Percentiles rank a stretch among this genome's conserved stretches.
Evolutionary conservation across 2,113 vertebrate genomes (phyloP).

Genomic region (Sakesphorus luctuosus): DNA sequence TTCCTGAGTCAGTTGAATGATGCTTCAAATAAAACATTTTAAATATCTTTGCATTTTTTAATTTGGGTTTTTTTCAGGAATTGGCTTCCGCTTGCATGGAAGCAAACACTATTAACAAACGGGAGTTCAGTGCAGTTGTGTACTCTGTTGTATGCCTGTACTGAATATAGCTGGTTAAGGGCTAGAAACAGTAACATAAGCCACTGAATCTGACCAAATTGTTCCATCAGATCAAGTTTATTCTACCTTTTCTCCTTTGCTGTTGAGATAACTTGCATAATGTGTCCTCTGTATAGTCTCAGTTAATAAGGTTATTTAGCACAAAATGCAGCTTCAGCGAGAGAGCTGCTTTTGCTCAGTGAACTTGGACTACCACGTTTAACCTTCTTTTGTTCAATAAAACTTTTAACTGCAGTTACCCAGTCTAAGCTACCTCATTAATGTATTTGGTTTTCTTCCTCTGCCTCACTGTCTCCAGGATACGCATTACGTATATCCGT

Average conservation of each 20-base stretch:
- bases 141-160: not conserved
- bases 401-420: conserved; percentile 73
- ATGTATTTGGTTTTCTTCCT: conserved; percentile 49
- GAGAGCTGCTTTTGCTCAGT: conserved; percentile 75
- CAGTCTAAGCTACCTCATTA: conserved; percentile 67
- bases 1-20: not conserved
- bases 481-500: not conserved
- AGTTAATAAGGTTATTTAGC: conserved; percentile 72
- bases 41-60: not conserved
- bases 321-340: conserved; percentile 64
- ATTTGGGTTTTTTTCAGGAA: not conserved
- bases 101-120: not conserved
- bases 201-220: conserved; percentile 53
- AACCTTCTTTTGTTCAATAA: conserved; percentile 77
- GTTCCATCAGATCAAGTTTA: conserved; percentile 36
- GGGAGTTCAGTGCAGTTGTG: conserved; percentile 33
- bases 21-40: not conserved
- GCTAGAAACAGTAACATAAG: conserved; percentile 58
- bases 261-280: conserved; percentile 59
- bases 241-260: conserved; percentile 52
- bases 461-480: conserved; percentile 58
- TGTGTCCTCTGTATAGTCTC: conserved; percentile 68
- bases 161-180: conserved; percentile 63
- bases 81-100: not conserved
- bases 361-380: conserved; percentile 70